Percentiles rank a stretch among this genome's conserved stretches.
Conservation (phyloP, 2,888 invertebrate genomes). For the Barypeithes pellucidus region DNA sequence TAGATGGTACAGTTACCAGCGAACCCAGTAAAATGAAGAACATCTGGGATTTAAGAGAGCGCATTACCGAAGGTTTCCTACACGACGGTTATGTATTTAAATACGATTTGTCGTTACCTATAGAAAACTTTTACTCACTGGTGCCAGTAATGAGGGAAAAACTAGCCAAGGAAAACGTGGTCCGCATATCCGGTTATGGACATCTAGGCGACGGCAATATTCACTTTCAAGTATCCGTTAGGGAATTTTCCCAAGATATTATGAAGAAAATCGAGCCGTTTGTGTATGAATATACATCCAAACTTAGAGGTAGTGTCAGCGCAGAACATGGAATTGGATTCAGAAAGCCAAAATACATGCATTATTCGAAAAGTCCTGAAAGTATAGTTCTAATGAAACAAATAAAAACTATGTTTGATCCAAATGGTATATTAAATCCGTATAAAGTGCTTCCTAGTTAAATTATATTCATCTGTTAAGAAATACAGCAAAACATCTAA, state of each 20-base stretch:
- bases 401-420: slow-evolving; percentile 91
- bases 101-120: slow-evolving; percentile 94
- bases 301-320: slow-evolving; percentile 89
- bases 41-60: slow-evolving; percentile 91
- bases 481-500: no score
- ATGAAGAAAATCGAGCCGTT: slow-evolving; percentile 87
- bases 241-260: slow-evolving; percentile 77
- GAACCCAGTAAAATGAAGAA: slow-evolving; percentile 87
- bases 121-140: slow-evolving; percentile 87
- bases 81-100: slow-evolving; percentile 93
- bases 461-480: no score
- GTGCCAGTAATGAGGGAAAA: slow-evolving; percentile 81
- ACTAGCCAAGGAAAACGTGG: slow-evolving; percentile 74
- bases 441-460: slow-evolving; percentile 83
- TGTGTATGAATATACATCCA: slow-evolving; percentile 90
- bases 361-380: slow-evolving; percentile 83
- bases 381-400: slow-evolving; percentile 87
- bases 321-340: slow-evolving; percentile 99
- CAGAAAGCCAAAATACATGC: slow-evolving; percentile 86
- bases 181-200: slow-evolving; percentile 89
- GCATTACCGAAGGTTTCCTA: slow-evolving; percentile 84
- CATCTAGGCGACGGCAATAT: slow-evolving; percentile 97
- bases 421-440: slow-evolving; percentile 95
- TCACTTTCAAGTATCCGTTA: slow-evolving; percentile 90
- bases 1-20: slow-evolving; percentile 90